phyloP scores from a whole-genome alignment of 1,140 invertebrate genomes.

The Triops longicaudatus region DNA sequence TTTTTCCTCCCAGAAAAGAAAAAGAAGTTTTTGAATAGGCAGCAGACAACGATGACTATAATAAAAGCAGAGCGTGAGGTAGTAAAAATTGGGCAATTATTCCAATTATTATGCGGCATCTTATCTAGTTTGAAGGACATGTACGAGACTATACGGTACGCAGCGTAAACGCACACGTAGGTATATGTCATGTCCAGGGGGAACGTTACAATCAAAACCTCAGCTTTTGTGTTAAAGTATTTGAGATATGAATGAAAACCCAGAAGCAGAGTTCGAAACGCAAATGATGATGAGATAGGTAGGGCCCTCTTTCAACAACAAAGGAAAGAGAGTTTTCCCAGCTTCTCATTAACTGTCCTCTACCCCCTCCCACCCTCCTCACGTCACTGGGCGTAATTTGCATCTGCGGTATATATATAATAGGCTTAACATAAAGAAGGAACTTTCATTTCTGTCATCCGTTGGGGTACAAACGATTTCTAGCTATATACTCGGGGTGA shows the following conservation, averaged over 20 bases:
- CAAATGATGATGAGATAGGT: constrained; percentile 4
- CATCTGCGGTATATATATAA: neutral
- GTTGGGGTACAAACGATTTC: neutral
- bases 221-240: neutral
- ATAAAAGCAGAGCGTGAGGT: neutral
- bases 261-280: neutral
- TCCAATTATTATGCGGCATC: neutral
- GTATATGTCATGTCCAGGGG: neutral
- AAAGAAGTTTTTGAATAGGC: neutral
- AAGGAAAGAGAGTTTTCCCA: neutral
- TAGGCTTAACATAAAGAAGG: neutral
- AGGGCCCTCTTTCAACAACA: neutral
- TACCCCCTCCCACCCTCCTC: too few relatives aligned
- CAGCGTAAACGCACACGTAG: neutral
- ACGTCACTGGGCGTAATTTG: neutral
- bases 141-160: too few relatives aligned
- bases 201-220: neutral
- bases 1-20: neutral
- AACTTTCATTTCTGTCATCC: neutral
- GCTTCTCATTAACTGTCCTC: neutral
- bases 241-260: neutral
- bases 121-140: neutral
- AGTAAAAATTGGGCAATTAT: constrained; percentile 4
- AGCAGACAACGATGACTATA: neutral
- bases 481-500: neutral